These are phyloP conservation scores for Megalonaias nervosa DNA, from an alignment of 1,140 invertebrate species.

Conservation along the genomic window DNA sequence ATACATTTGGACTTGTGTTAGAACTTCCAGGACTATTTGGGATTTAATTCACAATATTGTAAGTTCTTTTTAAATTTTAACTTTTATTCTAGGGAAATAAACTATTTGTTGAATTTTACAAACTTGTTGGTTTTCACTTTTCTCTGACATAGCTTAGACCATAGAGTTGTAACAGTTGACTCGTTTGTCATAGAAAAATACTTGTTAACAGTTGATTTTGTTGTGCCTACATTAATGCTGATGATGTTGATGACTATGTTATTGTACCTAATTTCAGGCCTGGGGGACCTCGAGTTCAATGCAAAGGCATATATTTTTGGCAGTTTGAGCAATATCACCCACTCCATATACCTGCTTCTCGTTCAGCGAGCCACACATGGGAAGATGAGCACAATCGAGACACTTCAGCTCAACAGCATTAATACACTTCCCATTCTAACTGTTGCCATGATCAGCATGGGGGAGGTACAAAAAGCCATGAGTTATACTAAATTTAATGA, in stretches of 20 bases:
- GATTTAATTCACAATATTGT: too few relatives aligned
- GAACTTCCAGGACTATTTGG: too few relatives aligned
- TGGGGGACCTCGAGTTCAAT: slow-evolving; percentile 73
- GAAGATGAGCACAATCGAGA: slow-evolving; percentile 65
- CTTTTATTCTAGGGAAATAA: too few relatives aligned
- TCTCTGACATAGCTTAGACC: too few relatives aligned
- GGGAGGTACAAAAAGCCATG: slow-evolving; percentile 54
- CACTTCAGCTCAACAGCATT: slow-evolving; percentile 71
- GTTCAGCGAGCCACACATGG: slow-evolving; percentile 71
- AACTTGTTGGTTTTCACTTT: too few relatives aligned
- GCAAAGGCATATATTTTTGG: slow-evolving; percentile 71
- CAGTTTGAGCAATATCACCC: slow-evolving; percentile 71
- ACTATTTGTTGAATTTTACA: too few relatives aligned
- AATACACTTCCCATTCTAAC: slow-evolving; percentile 72
- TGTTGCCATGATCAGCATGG: slow-evolving; percentile 53
- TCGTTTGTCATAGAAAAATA: too few relatives aligned
- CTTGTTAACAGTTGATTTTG: too few relatives aligned
- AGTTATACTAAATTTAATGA: slow-evolving; percentile 36
- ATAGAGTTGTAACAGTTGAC: too few relatives aligned
- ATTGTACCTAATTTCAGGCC: slow-evolving; percentile 57
- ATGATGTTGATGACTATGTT: slow-evolving; percentile 1
- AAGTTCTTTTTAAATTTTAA: too few relatives aligned
- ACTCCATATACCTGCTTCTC: slow-evolving; percentile 73
- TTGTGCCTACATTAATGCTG: not conserved
- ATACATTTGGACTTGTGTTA: too few relatives aligned